Percentiles rank a stretch among this genome's conserved stretches.
Conservation (phyloP, 2,113 vertebrate genomes). For the Alethe castanea region DNA sequence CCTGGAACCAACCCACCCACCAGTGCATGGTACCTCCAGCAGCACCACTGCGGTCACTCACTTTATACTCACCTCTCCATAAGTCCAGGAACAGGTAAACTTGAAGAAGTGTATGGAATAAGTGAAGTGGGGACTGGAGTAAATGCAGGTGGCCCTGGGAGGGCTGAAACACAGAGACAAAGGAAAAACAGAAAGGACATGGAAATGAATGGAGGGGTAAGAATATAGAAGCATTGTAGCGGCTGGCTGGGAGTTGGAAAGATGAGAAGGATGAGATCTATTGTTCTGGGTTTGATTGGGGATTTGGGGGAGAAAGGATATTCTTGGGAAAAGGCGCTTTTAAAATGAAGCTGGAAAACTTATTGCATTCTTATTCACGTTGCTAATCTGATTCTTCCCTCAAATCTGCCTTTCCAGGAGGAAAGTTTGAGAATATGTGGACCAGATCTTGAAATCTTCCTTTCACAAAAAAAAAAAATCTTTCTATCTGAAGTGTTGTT, state of each 20-base stretch:
- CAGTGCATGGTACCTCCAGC: not conserved
- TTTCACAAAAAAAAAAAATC: not conserved
- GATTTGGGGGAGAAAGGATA: not conserved
- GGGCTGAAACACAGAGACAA: not conserved
- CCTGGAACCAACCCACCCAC: not conserved
- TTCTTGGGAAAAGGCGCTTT: fast-evolving
- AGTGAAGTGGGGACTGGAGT: not conserved
- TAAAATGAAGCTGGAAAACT: not conserved
- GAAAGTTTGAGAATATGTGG: not conserved
- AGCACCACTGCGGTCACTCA: not conserved
- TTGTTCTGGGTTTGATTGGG: not conserved
- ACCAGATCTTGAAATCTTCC: not conserved
- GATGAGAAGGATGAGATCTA: fast-evolving
- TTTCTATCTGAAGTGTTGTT: not conserved
- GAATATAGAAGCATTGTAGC: not conserved
- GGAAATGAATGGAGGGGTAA: not conserved
- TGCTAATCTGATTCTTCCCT: not conserved
- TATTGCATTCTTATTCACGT: not conserved
- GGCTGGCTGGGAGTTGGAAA: too few species aligned
- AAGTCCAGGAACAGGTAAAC: not conserved
- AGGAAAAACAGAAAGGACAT: not conserved
- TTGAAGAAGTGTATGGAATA: fast-evolving
- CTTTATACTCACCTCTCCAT: not conserved
- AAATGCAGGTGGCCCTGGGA: not conserved
- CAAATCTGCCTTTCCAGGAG: not conserved